These are phyloP conservation scores for Stenoptilia bipunctidactyla DNA, from an alignment of 2,888 invertebrate species.

Conservation along the genomic window DNA sequence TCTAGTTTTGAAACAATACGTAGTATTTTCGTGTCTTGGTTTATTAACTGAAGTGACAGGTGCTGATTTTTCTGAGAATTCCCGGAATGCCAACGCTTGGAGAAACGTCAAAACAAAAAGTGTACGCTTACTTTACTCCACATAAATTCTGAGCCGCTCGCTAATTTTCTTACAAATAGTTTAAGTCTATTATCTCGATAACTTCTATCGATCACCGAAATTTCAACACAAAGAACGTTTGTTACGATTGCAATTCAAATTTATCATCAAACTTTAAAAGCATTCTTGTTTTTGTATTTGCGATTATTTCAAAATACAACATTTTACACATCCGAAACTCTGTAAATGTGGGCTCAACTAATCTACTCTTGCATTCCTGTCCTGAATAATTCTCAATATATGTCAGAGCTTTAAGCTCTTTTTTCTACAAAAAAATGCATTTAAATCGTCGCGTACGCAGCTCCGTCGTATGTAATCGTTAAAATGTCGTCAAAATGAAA, in stretches of 20 bases:
- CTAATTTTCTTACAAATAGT: conserved; percentile 41
- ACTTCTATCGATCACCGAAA: conserved; percentile 30
- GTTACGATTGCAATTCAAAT: conserved; percentile 23
- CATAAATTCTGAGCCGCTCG: conserved; percentile 17
- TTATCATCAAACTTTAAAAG: conserved; percentile 28
- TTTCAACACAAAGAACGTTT: conserved; percentile 22
- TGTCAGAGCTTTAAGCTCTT: too few species aligned
- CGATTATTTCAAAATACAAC: background rate
- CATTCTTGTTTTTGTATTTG: conserved; percentile 12
- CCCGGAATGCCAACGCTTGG: conserved; percentile 45
- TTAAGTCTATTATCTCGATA: conserved; percentile 30
- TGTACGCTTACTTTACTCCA: conserved; percentile 22
- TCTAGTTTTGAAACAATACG: conserved; percentile 51
- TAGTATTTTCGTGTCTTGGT: conserved; percentile 37
- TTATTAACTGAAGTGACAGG: conserved; percentile 51
- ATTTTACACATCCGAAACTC: background rate
- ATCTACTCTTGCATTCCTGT: too few species aligned
- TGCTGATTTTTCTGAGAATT: conserved; percentile 55
- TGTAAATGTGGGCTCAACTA: too few species aligned
- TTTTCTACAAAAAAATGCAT: too few species aligned
- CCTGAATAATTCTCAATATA: too few species aligned
- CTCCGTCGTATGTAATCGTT: conserved; percentile 49
- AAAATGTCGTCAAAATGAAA: conserved; percentile 53
- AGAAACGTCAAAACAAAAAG: conserved; percentile 48
- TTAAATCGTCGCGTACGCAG: too few species aligned